A percentile compares a stretch with the other conserved stretches of the same genome.
Conservation (phyloP, 2,888 invertebrate genomes). For the Tetrapedia diversipes region DNA sequence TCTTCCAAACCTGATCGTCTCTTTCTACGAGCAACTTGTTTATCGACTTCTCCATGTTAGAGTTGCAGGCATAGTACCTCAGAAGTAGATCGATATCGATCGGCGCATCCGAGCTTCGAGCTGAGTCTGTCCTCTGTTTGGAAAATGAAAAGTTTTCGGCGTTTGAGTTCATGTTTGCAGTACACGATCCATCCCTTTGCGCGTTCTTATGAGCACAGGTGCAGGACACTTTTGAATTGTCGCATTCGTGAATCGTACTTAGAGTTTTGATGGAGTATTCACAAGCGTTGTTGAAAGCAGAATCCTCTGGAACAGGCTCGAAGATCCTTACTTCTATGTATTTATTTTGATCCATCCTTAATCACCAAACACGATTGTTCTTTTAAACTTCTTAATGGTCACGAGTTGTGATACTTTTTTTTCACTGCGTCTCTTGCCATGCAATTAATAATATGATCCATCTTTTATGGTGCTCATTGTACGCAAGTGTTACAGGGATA, state of each 20-base stretch:
- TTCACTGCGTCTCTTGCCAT: no score
- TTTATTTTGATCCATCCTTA: conserved; percentile 42
- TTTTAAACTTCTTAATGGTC: no score
- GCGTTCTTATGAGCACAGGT: neutral
- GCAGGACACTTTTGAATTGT: neutral
- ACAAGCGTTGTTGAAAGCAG: conserved; percentile 3
- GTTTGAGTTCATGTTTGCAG: neutral
- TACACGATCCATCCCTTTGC: neutral
- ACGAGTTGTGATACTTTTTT: no score
- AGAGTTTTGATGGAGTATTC: conserved; percentile 27
- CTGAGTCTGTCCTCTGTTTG: neutral
- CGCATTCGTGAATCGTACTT: conserved; percentile 32
- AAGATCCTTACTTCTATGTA: conserved; percentile 41
- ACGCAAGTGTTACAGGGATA: neutral
- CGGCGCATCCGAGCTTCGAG: neutral
- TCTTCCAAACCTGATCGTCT: neutral
- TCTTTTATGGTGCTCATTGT: neutral
- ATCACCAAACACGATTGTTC: neutral
- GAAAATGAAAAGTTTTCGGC: neutral
- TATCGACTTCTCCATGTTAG: conserved; percentile 48
- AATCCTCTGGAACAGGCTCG: neutral
- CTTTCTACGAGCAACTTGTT: conserved; percentile 16
- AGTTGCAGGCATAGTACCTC: conserved; percentile 41
- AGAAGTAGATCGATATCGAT: conserved; percentile 46
- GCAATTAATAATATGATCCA: neutral